A percentile compares a stretch with the other conserved stretches of the same genome.
Conservation (phyloP, 2,113 vertebrate genomes). For the Burhinus bistriatus region DNA sequence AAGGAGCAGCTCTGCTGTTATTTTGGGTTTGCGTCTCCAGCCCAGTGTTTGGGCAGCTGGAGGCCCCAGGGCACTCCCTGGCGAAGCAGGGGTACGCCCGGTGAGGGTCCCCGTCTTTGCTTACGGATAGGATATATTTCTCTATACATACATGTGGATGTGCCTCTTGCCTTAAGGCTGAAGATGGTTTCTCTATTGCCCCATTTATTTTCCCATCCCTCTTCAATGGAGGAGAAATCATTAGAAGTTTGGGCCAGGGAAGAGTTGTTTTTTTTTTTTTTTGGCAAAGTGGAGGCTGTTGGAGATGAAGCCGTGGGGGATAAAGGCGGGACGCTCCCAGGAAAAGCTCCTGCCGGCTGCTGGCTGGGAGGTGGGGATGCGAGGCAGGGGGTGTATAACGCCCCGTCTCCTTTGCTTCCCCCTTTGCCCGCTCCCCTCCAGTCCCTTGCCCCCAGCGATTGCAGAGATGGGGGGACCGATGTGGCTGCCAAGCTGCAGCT, state of each 20-base stretch:
- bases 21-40: neutral
- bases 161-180: neutral
- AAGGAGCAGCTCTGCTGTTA: neutral
- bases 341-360: neutral
- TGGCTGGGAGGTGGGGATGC: neutral
- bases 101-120: neutral
- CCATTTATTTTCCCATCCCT: neutral
- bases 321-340: neutral
- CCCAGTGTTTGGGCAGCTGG: neutral
- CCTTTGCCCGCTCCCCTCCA: accelerated
- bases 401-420: neutral
- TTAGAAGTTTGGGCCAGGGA: neutral
- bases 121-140: neutral
- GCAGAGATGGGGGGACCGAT: neutral
- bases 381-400: neutral
- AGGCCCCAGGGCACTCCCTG: too few relatives aligned
- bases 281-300: neutral
- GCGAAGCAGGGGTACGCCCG: accelerated
- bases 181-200: neutral
- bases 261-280: neutral
- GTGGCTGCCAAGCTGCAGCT: too few relatives aligned
- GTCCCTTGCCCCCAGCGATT: neutral
- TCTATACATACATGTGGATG: accelerated
- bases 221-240: neutral
- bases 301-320: neutral